Base-by-base conservation (phyloP, 2,888 invertebrate species). In the Ischnus inquisitorius region DNA sequence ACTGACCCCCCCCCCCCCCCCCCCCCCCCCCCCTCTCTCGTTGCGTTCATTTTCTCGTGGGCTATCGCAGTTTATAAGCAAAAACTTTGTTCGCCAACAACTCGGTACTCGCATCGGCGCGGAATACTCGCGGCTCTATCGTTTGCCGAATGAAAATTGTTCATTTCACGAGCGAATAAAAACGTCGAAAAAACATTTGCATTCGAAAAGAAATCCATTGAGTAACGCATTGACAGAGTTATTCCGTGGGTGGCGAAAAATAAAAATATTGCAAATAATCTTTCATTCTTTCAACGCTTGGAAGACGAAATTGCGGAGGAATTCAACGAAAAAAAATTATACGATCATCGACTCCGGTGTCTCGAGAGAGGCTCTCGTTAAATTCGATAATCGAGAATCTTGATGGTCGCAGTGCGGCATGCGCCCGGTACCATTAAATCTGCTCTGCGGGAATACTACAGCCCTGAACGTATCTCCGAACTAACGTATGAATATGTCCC, bases 401-500 rank as follows among this genome's bases (percentile, higher is more conserved):
- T 25, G 28, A 60, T 60, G 54, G 54, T 19, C 54, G 60, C 60
- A 60, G 28, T 60, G 25, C 28, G 60, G n/a, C 28, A 25, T 28
- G 60, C 60, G 28, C 60, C 14, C 25, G 28, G 28, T 60, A 14
- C 28, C 28, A 60, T 60, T 60, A 60, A 60, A 60, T 60, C 60
- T 60, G 28, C 28, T 60, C 28, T n/a, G 60, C 28, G 1, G 60
- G 28, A 60, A 25, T 6, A n/a, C 28, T 5, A n/a, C 28, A 4
- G 25, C 4, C 25, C 60, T 14, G 6, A 60, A 60, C 14, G 14
- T 14, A 60, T 60, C 60, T 28, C 25, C n/a, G 14, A 34, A 28
- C 25, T 60, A 60, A 60, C 60, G 25, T 60, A 60, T 28, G 60
- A 28, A 60, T 28, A 60, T 60, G 25, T 60, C 28, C 28, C 60